A percentile compares a stretch with the other conserved stretches of the same genome.
These are phyloP conservation scores for Ephydatia muelleri DNA, from an alignment of 37 sponge, comb jelly and placozoan genomes.

Conservation along the genomic window DNA sequence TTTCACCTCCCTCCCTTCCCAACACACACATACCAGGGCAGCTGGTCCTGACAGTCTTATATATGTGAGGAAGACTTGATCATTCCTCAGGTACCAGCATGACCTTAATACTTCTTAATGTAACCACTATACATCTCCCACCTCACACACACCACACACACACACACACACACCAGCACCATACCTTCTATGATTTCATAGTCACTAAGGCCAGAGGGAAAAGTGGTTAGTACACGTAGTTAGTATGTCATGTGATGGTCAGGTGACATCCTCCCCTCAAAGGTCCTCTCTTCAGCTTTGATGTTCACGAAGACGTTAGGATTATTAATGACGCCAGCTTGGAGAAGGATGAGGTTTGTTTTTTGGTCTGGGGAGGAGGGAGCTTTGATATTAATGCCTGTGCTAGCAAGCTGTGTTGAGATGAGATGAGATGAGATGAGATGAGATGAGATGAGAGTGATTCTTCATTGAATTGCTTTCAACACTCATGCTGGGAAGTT, in stretches of 20 bases:
- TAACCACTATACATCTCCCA: too few species aligned
- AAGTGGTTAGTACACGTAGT: constrained; percentile 48
- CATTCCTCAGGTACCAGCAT: constrained; percentile 86
- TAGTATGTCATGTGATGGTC: neutral
- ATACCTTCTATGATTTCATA: constrained; percentile 96
- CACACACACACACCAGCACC: constrained; percentile 46
- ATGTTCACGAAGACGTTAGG: constrained; percentile 93
- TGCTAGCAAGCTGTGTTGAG: neutral
- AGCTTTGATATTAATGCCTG: neutral
- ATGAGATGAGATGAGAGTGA: too few species aligned
- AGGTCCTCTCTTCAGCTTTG: constrained; percentile 93
- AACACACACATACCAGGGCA: constrained; percentile 43
- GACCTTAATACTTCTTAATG: neutral
- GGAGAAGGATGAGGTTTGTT: constrained; percentile 84
- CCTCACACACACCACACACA: neutral
- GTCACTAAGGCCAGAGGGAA: constrained; percentile 90
- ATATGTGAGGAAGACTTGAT: constrained; percentile 98
- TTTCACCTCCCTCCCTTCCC: too few species aligned
- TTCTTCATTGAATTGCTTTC: too few species aligned
- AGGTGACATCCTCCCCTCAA: neutral
- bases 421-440: too few species aligned
- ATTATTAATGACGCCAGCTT: constrained; percentile 77
- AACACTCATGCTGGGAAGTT: too few species aligned
- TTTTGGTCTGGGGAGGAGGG: neutral
- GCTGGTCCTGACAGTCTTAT: constrained; percentile 85